Base-by-base conservation (phyloP, 2,113 vertebrate genomes). In the Anhinga rufa region DNA sequence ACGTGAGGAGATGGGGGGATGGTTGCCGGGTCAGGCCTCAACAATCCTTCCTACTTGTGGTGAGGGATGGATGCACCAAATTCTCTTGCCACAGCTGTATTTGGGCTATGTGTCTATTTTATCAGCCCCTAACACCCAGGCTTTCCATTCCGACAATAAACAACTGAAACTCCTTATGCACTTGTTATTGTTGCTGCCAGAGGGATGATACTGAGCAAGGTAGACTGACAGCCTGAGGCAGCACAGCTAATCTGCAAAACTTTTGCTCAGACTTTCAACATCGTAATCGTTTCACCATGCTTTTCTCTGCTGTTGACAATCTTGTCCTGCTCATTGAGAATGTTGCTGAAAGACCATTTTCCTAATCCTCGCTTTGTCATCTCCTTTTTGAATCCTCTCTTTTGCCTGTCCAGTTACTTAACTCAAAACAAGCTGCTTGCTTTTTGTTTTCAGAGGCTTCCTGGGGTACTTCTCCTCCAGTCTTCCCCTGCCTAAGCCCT, bases 271-370 rank as follows among this genome's bases (percentile, higher is more conserved):
- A 32, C 62, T 88, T 86, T 55, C 46, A 60, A 6, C 31, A 32
- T 14, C 0, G 0, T 77, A 14, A 66, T 92, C 0, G 0, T 68
- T 81, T 88, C 34, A 38, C 77, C 5, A 10, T 29, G 60, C 71
- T 77, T 58, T 96, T 90, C n/a, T 54, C 17, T 71, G 46, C 79
- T 64, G 28, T 81, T 86, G 65, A 60, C 82, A 71, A 0, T 88
- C 76, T 88, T 57, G 57, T 54, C 36, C 42, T 55, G 46, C 20
- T 71, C 17, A 34, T n/a, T 48, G 68, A 88, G 42, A 71, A 55
- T 34, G 20, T 19, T 82, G 24, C 46, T 84, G 72, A 77, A 69
- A 85, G 78, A 46, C 17, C 18, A 29, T 69, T 96, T 94, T 38
- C 58, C 40, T 66, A 80, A 74, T 86, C 58, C 34, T 83, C 7